These are phyloP conservation scores for Connochaetes taurinus DNA, from an alignment of 2,113 vertebrate genomes.

Conservation along the genomic window DNA sequence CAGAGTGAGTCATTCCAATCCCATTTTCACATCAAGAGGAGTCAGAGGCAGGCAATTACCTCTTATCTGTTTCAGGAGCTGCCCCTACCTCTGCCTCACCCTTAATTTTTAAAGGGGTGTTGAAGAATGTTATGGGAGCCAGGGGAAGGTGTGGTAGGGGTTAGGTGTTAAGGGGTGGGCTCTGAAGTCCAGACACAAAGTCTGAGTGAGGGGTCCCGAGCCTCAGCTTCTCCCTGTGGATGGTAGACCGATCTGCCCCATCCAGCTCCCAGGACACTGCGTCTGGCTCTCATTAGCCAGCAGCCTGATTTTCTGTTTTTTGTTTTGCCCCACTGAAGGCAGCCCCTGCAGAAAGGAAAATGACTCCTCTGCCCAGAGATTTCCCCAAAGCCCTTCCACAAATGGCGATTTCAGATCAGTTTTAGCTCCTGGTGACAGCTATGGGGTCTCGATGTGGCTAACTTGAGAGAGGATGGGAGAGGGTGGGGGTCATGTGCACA, in stretches of 20 bases:
- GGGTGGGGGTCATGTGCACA: fast-evolving
- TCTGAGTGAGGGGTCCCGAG: neutral
- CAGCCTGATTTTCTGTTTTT: neutral
- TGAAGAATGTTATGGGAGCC: slow-evolving; percentile 68
- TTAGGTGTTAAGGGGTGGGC: neutral
- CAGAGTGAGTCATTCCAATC: slow-evolving; percentile 92
- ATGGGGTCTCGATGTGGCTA: neutral
- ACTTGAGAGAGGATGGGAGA: neutral
- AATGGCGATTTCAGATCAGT: neutral
- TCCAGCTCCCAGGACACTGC: fast-evolving
- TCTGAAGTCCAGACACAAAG: neutral
- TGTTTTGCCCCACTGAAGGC: neutral
- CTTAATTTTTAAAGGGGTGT: slow-evolving; percentile 79
- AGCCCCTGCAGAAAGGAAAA: neutral
- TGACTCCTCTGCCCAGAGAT: neutral
- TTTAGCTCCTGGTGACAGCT: neutral
- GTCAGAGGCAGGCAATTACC: slow-evolving; percentile 83
- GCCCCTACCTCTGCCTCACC: slow-evolving; percentile 48
- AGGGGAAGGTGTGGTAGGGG: neutral
- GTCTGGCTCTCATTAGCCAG: neutral
- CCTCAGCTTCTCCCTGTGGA: neutral
- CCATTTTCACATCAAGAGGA: slow-evolving; percentile 95
- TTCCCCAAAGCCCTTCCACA: neutral
- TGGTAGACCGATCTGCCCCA: fast-evolving
- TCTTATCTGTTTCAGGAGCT: slow-evolving; percentile 81